Conservation (phyloP, 2,113 vertebrate genomes). For the Speoplatyrhinus poulsoni region DNA sequence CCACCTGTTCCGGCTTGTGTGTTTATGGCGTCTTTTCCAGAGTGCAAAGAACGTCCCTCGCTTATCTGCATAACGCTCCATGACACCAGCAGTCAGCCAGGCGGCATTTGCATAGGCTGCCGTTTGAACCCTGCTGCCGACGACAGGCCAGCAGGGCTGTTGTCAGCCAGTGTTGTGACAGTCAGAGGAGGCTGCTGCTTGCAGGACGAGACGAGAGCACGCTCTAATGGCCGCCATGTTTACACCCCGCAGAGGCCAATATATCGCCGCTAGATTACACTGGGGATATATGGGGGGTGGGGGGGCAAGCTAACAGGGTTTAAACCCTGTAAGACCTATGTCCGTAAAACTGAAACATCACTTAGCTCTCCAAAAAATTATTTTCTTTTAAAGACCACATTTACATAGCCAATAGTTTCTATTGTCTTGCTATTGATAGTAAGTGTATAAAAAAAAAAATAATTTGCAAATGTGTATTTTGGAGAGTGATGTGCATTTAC, state of each 20-base stretch:
- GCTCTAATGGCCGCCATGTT: slow-evolving; percentile 54
- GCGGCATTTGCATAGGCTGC: slow-evolving; percentile 56
- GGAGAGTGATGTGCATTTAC: too few species aligned
- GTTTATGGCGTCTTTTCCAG: too few species aligned
- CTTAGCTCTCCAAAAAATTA: too few species aligned
- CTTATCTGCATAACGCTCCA: slow-evolving; percentile 62
- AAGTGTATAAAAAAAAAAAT: too few species aligned
- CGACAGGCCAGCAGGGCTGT: slow-evolving; percentile 45
- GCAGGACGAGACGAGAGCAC: slow-evolving; percentile 36
- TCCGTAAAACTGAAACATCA: not conserved
- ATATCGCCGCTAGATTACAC: slow-evolving; percentile 31
- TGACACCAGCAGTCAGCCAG: slow-evolving; percentile 57
- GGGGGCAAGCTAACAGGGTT: not conserved
- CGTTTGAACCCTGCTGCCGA: slow-evolving; percentile 42
- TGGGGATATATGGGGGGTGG: slow-evolving; percentile 16
- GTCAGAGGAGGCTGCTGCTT: slow-evolving; percentile 41
- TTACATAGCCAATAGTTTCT: too few species aligned
- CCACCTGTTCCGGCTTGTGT: too few species aligned
- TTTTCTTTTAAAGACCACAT: too few species aligned
- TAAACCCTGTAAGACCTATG: not conserved
- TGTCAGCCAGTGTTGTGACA: slow-evolving; percentile 62
- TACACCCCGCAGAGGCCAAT: slow-evolving; percentile 52
- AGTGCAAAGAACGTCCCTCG: not conserved
- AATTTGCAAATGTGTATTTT: too few species aligned
- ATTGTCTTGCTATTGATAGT: too few species aligned